These are phyloP conservation scores for Macropodus opercularis DNA, from an alignment of 2,797 vertebrate genomes.

Conservation along the genomic window DNA sequence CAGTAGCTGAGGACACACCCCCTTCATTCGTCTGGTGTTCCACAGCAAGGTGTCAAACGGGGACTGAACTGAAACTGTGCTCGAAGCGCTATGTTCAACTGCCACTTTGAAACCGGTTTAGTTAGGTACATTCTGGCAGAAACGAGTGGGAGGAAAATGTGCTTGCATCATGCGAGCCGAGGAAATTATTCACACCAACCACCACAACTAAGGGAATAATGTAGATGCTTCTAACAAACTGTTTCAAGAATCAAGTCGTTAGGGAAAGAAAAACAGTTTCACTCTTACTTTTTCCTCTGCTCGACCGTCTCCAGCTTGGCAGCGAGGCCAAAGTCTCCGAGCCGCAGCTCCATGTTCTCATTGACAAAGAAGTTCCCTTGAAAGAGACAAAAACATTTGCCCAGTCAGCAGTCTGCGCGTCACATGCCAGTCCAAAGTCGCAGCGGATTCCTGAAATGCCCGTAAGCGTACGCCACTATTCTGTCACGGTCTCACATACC, in stretches of 20 bases:
- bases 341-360: constrained; percentile 97
- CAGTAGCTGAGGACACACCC: neutral
- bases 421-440: constrained; percentile 39
- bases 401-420: constrained; percentile 64
- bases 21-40: constrained; percentile 45
- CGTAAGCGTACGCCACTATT: neutral
- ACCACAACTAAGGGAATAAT: neutral
- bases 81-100: constrained; percentile 47
- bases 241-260: too few relatives aligned
- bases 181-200: neutral
- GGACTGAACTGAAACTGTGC: constrained; percentile 58
- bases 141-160: constrained; percentile 41
- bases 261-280: too few relatives aligned
- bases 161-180: neutral
- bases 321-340: constrained; percentile 97
- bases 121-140: constrained; percentile 34
- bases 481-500: constrained; percentile 79
- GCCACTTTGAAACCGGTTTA: constrained; percentile 71
- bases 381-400: constrained; percentile 56
- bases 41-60: constrained; percentile 58
- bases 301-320: constrained; percentile 90
- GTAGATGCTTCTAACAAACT: too few relatives aligned
- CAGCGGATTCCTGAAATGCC: constrained; percentile 67
- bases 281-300: constrained; percentile 91
- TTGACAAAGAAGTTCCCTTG: constrained; percentile 99